phyloP scores from a whole-genome alignment of 2,797 vertebrate genomes.

The Rousettus madagascariensis region DNA sequence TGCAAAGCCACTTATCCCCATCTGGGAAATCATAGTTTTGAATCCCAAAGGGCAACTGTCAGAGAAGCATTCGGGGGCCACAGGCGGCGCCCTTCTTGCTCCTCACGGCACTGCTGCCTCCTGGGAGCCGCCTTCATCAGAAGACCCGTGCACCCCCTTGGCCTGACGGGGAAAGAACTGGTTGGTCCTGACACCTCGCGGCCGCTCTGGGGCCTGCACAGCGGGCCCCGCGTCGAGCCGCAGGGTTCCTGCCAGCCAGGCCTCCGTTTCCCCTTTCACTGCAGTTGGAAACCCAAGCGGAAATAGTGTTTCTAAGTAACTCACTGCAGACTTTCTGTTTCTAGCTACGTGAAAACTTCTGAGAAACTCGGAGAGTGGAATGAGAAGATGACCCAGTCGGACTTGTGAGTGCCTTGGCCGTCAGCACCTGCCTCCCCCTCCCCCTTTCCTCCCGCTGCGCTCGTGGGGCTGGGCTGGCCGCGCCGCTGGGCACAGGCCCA shows the following conservation, averaged over 20 bases:
- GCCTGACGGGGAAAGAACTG: neutral
- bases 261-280: neutral
- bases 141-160: too few relatives aligned
- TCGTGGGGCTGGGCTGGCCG: neutral
- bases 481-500: constrained; percentile 20
- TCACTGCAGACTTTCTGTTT: constrained; percentile 87
- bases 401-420: constrained; percentile 89
- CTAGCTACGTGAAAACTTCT: constrained; percentile 91
- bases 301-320: constrained; percentile 53
- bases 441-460: constrained; percentile 42
- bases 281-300: neutral
- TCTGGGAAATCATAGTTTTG: neutral
- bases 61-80: neutral
- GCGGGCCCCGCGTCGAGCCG: neutral
- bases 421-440: constrained; percentile 36
- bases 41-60: neutral
- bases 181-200: neutral
- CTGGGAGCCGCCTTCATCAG: neutral
- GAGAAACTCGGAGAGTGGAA: constrained; percentile 93
- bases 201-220: neutral
- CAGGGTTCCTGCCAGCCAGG: neutral
- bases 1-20: neutral
- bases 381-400: constrained; percentile 89
- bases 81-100: neutral
- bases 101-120: neutral